A percentile compares a stretch with the other conserved stretches of the same genome.
Conservation (phyloP, 1,140 invertebrate genomes). For the Brachionus rubens region DNA sequence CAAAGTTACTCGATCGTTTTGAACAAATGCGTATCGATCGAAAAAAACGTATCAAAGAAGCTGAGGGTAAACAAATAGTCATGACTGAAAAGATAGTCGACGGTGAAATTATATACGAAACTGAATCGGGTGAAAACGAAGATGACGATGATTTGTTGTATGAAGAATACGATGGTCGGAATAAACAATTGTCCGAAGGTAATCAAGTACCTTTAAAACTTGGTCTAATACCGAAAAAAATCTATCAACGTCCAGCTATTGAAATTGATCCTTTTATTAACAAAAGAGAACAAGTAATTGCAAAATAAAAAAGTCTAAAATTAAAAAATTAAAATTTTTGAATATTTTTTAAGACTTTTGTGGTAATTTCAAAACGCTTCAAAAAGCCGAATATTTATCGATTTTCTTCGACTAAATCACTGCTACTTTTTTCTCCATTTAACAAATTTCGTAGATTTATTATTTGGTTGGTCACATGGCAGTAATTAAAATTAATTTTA, state of each 20-base stretch:
- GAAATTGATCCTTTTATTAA: conserved; percentile 41
- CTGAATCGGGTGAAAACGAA: neutral
- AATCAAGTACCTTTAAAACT: conserved; percentile 31
- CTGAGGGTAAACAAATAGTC: conserved; percentile 20
- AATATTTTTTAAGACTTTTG: conserved; percentile 27
- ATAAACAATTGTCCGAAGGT: conserved; percentile 10
- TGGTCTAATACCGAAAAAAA: conserved; percentile 27
- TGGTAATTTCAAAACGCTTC: conserved; percentile 36
- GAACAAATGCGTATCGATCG: conserved; percentile 29
- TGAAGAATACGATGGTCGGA: conserved; percentile 4
- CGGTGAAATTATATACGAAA: conserved; percentile 25
- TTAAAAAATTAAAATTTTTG: neutral
- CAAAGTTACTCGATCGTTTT: neutral
- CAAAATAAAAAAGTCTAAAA: neutral
- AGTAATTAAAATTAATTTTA: neutral
- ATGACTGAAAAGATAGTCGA: conserved; percentile 35
- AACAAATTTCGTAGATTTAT: conserved; percentile 73
- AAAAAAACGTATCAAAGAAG: conserved; percentile 20
- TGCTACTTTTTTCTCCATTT: conserved; percentile 88
- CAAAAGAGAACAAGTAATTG: conserved; percentile 17
- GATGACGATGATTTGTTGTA: conserved; percentile 27
- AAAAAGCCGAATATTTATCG: conserved; percentile 91
- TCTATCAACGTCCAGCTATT: conserved; percentile 30
- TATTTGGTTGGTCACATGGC: conserved; percentile 42
- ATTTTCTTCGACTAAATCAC: conserved; percentile 82